Evolutionary conservation across 1,140 invertebrate genomes (phyloP).

Genomic region (Bombus superbus): DNA sequence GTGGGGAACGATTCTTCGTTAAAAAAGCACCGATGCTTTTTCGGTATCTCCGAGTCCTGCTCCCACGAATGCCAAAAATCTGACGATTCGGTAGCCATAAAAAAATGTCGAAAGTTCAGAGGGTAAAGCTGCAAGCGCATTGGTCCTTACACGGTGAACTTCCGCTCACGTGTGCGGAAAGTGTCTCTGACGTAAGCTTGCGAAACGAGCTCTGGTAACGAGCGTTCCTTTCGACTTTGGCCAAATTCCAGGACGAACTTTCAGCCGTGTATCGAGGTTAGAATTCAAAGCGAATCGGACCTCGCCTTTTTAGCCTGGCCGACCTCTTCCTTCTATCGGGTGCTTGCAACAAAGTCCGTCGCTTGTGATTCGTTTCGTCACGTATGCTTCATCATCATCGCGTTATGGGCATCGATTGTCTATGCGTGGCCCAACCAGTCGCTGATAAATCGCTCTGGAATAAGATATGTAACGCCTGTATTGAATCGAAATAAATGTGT

Average conservation of each 20-base stretch:
- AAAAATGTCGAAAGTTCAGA: not conserved
- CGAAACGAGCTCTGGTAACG: conserved; percentile 21
- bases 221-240: conserved; percentile 68
- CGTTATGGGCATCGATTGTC: conserved; percentile 25
- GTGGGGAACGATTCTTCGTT: too few relatives aligned
- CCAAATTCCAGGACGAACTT: conserved; percentile 72
- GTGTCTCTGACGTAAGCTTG: conserved; percentile 41
- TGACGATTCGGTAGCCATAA: not conserved
- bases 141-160: not conserved
- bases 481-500: conserved; percentile 23
- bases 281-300: conserved; percentile 63
- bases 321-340: conserved; percentile 35
- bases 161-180: conserved; percentile 45
- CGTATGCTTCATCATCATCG: conserved; percentile 25
- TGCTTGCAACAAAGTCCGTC: conserved; percentile 20
- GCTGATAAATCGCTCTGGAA: conserved; percentile 29
- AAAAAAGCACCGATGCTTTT: too few relatives aligned
- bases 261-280: conserved; percentile 51
- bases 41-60: too few relatives aligned
- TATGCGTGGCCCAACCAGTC: not conserved
- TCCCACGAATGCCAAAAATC: too few relatives aligned
- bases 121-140: not conserved
- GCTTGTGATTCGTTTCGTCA: conserved; percentile 6
- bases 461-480: conserved; percentile 37
- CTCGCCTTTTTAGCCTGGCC: not conserved